Base-by-base conservation (phyloP, 2,888 invertebrate species). In the Anthrax anthrax region DNA sequence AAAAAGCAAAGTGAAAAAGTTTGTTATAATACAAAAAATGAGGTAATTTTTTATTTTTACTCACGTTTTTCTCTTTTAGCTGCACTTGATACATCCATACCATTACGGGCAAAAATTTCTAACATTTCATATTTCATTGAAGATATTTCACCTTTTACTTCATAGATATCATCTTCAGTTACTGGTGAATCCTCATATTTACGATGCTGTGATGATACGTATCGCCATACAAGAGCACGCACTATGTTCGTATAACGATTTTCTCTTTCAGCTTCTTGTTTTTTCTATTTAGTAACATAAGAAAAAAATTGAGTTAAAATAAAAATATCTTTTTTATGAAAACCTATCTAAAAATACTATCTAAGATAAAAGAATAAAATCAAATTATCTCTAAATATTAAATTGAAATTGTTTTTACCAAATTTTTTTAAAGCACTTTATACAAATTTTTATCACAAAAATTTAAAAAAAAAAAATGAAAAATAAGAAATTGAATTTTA, bases 111-210 rank as follows among this genome's bases (percentile, higher is more conserved):
- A 42, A 95, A 78, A 32, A 95, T 85, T 56, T 94, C 92, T 1
- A 95, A 71, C 54, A 96, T 74, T 63, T 96, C 94, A 60, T 86
- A 95, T 54, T 91, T 77, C 72, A 95, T 81, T 0, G 92, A 80
- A 0, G 91, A 90, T 38, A 96, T 84, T 58, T 95, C 95, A 57
- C 86, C 85, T 65, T 95, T 95, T 29, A 96, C 78, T 69, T 95
- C 95, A 58, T 92, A 94, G 50, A 96, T 76, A 59, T 90, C 86
- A 56, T 96, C 95, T 64, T 95, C 95, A 0, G 90, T 91, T 0
- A 95, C 91, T 0, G 82, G 77, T 43, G 84, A 84, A 55, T 86
- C 83, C 55, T 90, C 88, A 60, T 79, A 77, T 61, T 81, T 81
- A 39, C 86, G 76, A 60, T 94, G 91, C 73, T 84, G 86, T 14